Conservation (phyloP, 2,797 vertebrate genomes). For the Enoplosus armatus region DNA sequence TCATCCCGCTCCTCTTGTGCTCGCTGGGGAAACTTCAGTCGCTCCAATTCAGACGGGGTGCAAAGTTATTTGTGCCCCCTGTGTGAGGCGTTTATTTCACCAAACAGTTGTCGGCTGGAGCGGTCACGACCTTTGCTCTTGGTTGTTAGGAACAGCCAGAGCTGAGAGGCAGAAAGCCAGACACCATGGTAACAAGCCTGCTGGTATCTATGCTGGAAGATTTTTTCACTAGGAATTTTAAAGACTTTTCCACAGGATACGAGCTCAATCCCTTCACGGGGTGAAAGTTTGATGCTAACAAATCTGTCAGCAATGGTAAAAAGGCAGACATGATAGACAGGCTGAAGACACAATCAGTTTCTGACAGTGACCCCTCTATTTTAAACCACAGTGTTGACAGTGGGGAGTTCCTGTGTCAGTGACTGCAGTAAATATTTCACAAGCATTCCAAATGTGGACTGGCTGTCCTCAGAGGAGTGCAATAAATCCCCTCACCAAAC, state of each 20-base stretch:
- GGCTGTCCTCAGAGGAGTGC: conserved; percentile 49
- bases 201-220: conserved; percentile 39
- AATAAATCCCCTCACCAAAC: conserved; percentile 61
- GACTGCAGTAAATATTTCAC: conserved; percentile 75
- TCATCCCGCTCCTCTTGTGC: conserved; percentile 45
- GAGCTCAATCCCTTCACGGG: conserved; percentile 3
- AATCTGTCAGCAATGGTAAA: conserved; percentile 41
- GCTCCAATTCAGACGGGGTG: conserved; percentile 57
- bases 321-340: conserved; percentile 10
- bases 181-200: conserved; percentile 68
- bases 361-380: conserved; percentile 59
- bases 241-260: conserved; percentile 36
- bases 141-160: conserved; percentile 66
- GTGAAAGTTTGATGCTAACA: conserved; percentile 33
- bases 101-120: conserved; percentile 76
- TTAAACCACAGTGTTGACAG: conserved; percentile 59
- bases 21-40: conserved; percentile 49
- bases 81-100: conserved; percentile 74
- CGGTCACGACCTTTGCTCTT: conserved; percentile 75
- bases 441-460: conserved; percentile 74
- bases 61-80: conserved; percentile 81
- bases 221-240: conserved; percentile 46
- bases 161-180: conserved; percentile 63
- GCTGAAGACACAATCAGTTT: conserved; percentile 53
- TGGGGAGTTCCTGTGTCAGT: conserved; percentile 54